Base-by-base conservation (phyloP, 2,888 invertebrate species). In the Drosophila sordidula region DNA sequence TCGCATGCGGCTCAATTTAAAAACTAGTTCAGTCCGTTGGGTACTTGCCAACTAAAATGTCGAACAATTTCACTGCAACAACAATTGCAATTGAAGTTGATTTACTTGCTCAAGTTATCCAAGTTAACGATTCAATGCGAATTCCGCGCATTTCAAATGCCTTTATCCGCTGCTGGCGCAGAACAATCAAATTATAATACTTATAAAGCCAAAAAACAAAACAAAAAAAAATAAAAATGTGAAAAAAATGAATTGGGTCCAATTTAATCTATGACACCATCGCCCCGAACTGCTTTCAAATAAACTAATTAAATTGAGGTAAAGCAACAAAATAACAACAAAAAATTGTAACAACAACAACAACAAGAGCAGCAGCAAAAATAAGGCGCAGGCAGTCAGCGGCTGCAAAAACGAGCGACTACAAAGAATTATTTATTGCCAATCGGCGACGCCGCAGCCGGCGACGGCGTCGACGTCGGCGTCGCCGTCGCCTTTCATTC, bases 251-350 rank as follows among this genome's bases (percentile, higher is more conserved):
- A 80, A 74, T 80, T 66, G 78, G 77, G 62, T 62, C 56, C 68
- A 68, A 82, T 88, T 86, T 88, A 88, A 88, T 88, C 89, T 83
- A 80, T 87, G 88, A 87, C 81, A 88, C 83, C 89, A 83, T 88
- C 89, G 87, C 78, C 77, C 84, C 70, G 70, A 83, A 83, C 87
- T 80, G 87, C 89, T 89, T 83, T 88, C 83, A 87, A 83, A 83
- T 89, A 88, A 83, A 88, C 83, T 83, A 88, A 83, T 83, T 83
- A 88, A 83, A 83, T 87, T 86, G 84, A 83, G 77, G 84, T 72
- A 79, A 77, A 78, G 76, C 63, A 63, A 57, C 74, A 52, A 68
- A 49, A 46, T 42, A 65, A 65, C 64, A 44, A 1, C 36, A 47
- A 58, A 36, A 52, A n/a, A 41, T 18, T 18, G 29, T 29, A 45